Evolutionary conservation across 2,797 vertebrate species (phyloP).

Genomic region (Myotis pilosus): DNA sequence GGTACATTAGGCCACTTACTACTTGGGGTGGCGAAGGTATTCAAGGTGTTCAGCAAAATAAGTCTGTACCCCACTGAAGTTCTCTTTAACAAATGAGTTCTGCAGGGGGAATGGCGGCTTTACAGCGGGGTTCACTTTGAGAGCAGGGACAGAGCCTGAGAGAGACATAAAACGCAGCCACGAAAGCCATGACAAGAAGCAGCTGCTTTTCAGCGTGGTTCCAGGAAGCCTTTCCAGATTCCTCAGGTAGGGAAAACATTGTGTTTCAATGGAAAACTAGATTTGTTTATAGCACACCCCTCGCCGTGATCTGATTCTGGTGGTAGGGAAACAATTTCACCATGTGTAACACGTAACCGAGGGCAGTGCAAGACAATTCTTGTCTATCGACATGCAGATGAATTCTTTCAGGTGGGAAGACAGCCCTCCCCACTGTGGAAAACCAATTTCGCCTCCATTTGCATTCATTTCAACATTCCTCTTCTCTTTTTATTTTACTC

Average conservation of each 20-base stretch:
- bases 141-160: neutral
- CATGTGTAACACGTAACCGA: neutral
- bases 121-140: neutral
- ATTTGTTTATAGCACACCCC: neutral
- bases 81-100: neutral
- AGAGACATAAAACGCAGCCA: neutral
- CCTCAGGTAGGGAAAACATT: neutral
- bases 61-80: neutral
- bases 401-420: neutral
- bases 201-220: neutral
- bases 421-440: neutral
- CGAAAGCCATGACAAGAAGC: neutral
- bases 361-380: neutral
- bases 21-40: neutral
- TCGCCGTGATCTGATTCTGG: neutral
- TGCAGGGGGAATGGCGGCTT: neutral
- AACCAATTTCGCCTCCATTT: neutral
- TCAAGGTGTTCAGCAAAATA: conserved; percentile 40
- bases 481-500: neutral
- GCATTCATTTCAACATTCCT: neutral
- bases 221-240: neutral
- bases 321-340: neutral
- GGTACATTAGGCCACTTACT: neutral
- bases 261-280: neutral
- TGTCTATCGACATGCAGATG: neutral